Percentiles rank a stretch among this genome's conserved stretches.
phyloP scores from a whole-genome alignment of 2,113 vertebrate genomes.

The Gopherus flavomarginatus region DNA sequence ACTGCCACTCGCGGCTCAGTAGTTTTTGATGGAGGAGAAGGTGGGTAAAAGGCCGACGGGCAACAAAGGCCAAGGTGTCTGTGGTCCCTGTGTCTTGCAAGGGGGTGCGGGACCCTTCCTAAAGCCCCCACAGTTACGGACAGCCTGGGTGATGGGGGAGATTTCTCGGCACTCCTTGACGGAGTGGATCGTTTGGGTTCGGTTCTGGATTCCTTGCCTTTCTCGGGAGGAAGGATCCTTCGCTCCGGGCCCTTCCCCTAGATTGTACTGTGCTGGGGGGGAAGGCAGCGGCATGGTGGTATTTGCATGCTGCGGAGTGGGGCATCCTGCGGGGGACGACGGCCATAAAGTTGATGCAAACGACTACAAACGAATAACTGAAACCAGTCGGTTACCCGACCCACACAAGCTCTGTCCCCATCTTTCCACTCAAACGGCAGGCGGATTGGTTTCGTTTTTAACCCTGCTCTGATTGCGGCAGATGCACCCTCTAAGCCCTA shows the following conservation, averaged over 20 bases:
- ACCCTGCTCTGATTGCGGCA: neutral
- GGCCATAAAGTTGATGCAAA: too few species aligned
- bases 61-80: too few species aligned
- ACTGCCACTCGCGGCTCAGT: too few species aligned
- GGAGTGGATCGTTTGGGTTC: neutral
- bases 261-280: rapidly evolving
- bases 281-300: rapidly evolving
- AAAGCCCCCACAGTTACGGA: rapidly evolving
- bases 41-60: neutral
- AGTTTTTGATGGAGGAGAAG: neutral
- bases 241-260: too few species aligned
- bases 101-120: neutral
- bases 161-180: neutral
- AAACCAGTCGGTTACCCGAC: rapidly evolving
- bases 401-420: neutral
- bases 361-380: neutral
- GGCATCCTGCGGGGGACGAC: rapidly evolving
- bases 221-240: too few species aligned
- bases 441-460: neutral
- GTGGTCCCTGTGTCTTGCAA: neutral
- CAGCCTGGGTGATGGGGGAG: too few species aligned
- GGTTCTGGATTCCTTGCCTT: too few species aligned
- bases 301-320: rapidly evolving
- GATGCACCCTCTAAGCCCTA: rapidly evolving
- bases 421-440: neutral